Evolutionary conservation across 53 echinoderm and acorn worm species (phyloP), one percentile per base, ranked within the genome.

Genomic region (Pentamera pediparva): DNA sequence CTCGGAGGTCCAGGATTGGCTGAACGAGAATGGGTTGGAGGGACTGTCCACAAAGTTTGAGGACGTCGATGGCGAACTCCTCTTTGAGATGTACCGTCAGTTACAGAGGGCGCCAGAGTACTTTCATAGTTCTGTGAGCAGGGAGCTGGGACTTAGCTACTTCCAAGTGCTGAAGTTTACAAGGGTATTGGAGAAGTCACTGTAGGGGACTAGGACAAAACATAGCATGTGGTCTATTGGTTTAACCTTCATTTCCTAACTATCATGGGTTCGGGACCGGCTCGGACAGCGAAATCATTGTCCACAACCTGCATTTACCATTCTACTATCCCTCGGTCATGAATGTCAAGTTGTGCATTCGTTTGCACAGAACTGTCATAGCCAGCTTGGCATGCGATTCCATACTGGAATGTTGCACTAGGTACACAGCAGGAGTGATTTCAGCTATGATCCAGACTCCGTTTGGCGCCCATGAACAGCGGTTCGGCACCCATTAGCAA

Each of bases 11-110:
- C 65, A 72, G 64, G 62, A 60, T 6, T 98, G 98, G 98, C 78
- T 98, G 75, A 59, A 58, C 49, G 52, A 78, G 36, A 84, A 83
- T 60, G 69, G 72, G 30, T 33, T 98, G 39, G 35, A 27, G 13
- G 79, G 31, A 20, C 60, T 86, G 21, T 62, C 69, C 6, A 9
- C 69, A n/a, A 83, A 77, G 30, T 65, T 98, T 53, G 35, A 40
- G 62, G 65, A 79, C 12, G 69, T 78, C 20, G 75, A 81, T 45
- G 98, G 98, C 17, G 86, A 91, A 49, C 86, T 85, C 33, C 62
- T 98, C 55, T 76, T 83, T 4, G 88, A 98, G 78, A 87, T 98
- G 91, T 65, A 89, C 30, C 80, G 62, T 62, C 91, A 92, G 72
- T 92, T 80, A 25, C 74, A 82, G 30, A 79, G 82, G 50, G 88